Evolutionary conservation across 2,888 invertebrate species (phyloP).

Genomic region (Agrotis clavis): DNA sequence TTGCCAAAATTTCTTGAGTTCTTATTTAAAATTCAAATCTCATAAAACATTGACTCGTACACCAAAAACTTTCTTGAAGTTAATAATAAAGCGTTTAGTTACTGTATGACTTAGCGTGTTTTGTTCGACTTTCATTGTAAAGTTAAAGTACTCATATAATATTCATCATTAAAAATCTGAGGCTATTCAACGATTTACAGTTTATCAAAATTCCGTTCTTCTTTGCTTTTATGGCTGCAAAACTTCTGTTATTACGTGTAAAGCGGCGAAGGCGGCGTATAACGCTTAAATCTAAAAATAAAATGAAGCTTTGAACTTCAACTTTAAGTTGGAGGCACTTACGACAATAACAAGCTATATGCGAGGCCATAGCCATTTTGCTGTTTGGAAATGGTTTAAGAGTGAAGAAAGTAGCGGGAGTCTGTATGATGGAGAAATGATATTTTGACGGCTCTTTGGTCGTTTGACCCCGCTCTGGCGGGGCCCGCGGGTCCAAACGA

Average conservation of each 20-base stretch:
- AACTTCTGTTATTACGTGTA: slow-evolving; percentile 57
- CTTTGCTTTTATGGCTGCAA: slow-evolving; percentile 29
- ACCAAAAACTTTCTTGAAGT: slow-evolving; percentile 19
- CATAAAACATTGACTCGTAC: slow-evolving; percentile 8
- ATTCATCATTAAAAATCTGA: slow-evolving; percentile 35
- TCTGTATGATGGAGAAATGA: background rate
- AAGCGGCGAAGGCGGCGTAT: slow-evolving; percentile 20
- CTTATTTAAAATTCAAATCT: slow-evolving; percentile 17
- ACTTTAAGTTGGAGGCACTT: slow-evolving; percentile 67
- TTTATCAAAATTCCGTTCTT: slow-evolving; percentile 46
- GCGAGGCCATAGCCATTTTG: slow-evolving; percentile 59
- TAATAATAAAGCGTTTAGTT: slow-evolving; percentile 1
- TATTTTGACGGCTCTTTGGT: too few relatives aligned
- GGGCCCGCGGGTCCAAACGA: too few relatives aligned
- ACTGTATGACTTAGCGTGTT: slow-evolving; percentile 21
- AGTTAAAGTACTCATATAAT: slow-evolving; percentile 22
- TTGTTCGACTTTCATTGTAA: slow-evolving; percentile 19
- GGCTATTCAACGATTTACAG: slow-evolving; percentile 26
- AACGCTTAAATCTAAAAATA: slow-evolving; percentile 60
- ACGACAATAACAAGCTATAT: slow-evolving; percentile 68
- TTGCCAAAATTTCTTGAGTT: slow-evolving; percentile 1
- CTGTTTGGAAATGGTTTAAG: slow-evolving; percentile 32
- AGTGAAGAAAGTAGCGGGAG: slow-evolving; percentile 24
- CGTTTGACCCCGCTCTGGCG: too few relatives aligned
- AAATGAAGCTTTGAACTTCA: slow-evolving; percentile 65